Base-by-base conservation (phyloP, 2,888 invertebrate species). In the Nemoura dubitans region DNA sequence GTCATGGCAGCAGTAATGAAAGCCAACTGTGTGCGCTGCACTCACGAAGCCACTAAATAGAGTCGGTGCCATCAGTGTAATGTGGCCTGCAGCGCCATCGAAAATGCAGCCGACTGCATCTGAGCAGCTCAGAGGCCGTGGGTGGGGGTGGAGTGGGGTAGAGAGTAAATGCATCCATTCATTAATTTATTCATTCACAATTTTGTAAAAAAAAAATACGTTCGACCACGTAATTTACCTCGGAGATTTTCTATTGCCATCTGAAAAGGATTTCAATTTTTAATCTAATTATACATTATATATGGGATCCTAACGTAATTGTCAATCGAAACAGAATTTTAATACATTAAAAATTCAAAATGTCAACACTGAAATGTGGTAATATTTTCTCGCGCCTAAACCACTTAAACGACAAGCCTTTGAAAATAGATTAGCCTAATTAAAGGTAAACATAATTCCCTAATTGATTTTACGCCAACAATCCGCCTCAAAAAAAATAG, bases 211-310 rank as follows among this genome's bases (percentile, higher is more conserved):
- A 59, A 10, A 36, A n/a, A 3, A 36, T 10, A 36, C 3, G 36
- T 59, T 59, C 14, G 21, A 21, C 59, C 10, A 59, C 59, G 14
- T 59, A 7, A 2, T 59, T 21, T 21, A 59, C 59, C 16, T 21
- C 59, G 14, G 10, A 59, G 59, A 59, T 10, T 16, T 59, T 3
- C 16, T 14, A 77, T 7, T 16, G 21, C 6, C 59, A 16, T 59
- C 59, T 59, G 59, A 21, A 59, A 26, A 77, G 3, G 16, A 26
- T 5, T 25, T 7, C 26, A 77, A 25, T 78, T 78, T 78, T 78
- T 26, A 78, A 78, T 78, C n/a, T 28, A 25, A 78, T 78, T 77
- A 77, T 77, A 77, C 77, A 77, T 77, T 77, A 77, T 7, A 7
- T 77, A 26, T 77, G n/a, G n/a, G n/a, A n/a, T 77, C 14, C 14